Evolutionary conservation across 2,797 vertebrate genomes (phyloP).

Genomic region (Sebastes trivittatus): DNA sequence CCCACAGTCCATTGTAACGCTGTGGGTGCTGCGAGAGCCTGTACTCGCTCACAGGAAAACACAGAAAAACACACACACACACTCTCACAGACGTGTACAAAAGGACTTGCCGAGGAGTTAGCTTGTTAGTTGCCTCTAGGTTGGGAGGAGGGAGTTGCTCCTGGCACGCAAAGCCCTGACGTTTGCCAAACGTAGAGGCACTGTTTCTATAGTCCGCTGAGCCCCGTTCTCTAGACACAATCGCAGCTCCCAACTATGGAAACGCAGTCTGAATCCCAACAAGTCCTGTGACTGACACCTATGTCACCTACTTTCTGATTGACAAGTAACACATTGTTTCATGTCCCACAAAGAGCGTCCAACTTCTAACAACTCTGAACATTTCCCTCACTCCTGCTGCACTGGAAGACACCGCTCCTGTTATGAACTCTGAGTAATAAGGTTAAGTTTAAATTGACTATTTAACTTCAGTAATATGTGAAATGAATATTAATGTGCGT

Average conservation of each 20-base stretch:
- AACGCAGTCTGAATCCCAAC: conserved; percentile 45
- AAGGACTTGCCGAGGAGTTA: conserved; percentile 50
- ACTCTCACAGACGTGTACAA: conserved; percentile 47
- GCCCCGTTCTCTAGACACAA: conserved; percentile 61
- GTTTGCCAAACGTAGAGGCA: conserved; percentile 70
- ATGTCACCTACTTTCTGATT: conserved; percentile 33
- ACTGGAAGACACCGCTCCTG: neutral
- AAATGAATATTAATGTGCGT: neutral
- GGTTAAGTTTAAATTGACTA: neutral
- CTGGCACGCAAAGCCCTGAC: conserved; percentile 65
- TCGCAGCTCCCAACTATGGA: conserved; percentile 43
- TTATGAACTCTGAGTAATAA: neutral
- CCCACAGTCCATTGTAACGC: conserved; percentile 40
- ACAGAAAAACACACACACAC: conserved; percentile 3
- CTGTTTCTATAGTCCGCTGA: conserved; percentile 61
- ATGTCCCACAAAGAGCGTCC: neutral
- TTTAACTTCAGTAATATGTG: neutral
- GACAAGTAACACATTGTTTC: conserved; percentile 10
- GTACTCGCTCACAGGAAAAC: conserved; percentile 42
- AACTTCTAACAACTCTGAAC: neutral
- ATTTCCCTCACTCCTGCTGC: neutral
- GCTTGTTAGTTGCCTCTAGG: conserved; percentile 65
- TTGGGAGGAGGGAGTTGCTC: conserved; percentile 68
- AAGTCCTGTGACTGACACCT: conserved; percentile 28
- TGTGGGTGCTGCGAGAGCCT: conserved; percentile 29